Evolutionary conservation across 2,797 vertebrate genomes (phyloP).

Genomic region (Peromyscus eremicus): DNA sequence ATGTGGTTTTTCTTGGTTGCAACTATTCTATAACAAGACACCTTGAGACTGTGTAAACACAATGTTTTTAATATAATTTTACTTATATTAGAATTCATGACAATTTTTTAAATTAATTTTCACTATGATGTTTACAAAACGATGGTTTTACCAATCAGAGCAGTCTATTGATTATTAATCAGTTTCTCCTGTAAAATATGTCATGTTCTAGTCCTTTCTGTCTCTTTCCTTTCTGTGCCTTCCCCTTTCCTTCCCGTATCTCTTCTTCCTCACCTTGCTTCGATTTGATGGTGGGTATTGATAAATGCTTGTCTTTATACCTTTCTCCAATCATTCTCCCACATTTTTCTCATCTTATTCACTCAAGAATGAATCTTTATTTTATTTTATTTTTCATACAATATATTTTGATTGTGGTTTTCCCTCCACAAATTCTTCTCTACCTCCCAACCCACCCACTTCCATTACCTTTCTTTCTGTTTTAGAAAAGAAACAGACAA

Average conservation of each 20-base stretch:
- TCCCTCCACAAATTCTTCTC: accelerated
- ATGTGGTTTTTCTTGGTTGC: not conserved
- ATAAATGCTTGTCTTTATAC: not conserved
- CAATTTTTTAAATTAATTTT: not conserved
- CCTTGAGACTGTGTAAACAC: not conserved
- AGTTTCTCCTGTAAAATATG: not conserved
- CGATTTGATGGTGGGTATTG: not conserved
- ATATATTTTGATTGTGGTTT: not conserved
- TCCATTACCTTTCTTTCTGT: not conserved
- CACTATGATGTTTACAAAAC: not conserved
- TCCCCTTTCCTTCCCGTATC: not conserved
- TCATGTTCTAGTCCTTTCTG: not conserved
- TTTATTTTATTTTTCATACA: not conserved
- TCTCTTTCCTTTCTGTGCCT: too few species aligned
- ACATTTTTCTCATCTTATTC: not conserved
- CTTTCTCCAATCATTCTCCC: not conserved
- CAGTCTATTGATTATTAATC: not conserved
- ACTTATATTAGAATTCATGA: not conserved
- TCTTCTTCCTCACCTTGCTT: too few species aligned
- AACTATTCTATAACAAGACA: not conserved
- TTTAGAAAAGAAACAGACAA: not conserved
- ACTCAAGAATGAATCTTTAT: not conserved
- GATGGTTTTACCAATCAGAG: not conserved
- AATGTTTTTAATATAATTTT: not conserved
- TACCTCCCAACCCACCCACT: not conserved